Base-by-base conservation (phyloP, 2,888 invertebrate genomes). In the Camponotus fellah region DNA sequence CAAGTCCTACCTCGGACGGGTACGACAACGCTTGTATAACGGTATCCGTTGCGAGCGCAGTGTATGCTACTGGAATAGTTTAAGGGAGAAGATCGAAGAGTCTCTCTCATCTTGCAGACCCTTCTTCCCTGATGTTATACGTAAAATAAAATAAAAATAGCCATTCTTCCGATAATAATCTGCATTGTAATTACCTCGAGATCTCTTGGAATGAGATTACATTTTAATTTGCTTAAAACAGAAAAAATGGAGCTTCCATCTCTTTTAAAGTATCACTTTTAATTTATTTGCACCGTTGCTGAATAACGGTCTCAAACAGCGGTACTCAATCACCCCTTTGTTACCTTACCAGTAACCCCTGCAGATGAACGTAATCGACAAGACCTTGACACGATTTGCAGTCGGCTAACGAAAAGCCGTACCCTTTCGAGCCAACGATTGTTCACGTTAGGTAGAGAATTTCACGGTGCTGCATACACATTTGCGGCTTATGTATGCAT, bases 351-450 rank as follows among this genome's bases (percentile, higher is more conserved):
- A 49, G 60, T 37, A 64, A 66, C 56, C 64, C 82, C 34, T 46
- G 56, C 58, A 46, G 72, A 76, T 69, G 76, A 82, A 65, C 69
- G 43, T 71, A 53, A 71, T 53, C 68, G 66, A 80, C 43, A 65
- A 74, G 64, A 74, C 72, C 82, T 62, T 72, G 62, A 66, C 46
- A 69, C 81, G 77, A 84, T 91, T 88, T 87, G 86, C 90, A 92
- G 90, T 89, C 87, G 88, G 87, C 89, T 86, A 86, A 85, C 82
- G 86, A 89, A 88, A 85, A 86, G 65, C 82, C 84, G 58, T 87
- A 76, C 84, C 84, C 86, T 77, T 88, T 92, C 90, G 90, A 92
- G 89, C 88, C 88, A 87, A 88, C 90, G 90, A 90, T 90, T 89
- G 83, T 66, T 81, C 72, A 53, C 76, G 85, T 8, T 49, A 37